Evolutionary conservation across 2,797 vertebrate genomes (phyloP), one percentile per base, ranked within the genome.

Genomic region (Rhinophrynus dorsalis): DNA sequence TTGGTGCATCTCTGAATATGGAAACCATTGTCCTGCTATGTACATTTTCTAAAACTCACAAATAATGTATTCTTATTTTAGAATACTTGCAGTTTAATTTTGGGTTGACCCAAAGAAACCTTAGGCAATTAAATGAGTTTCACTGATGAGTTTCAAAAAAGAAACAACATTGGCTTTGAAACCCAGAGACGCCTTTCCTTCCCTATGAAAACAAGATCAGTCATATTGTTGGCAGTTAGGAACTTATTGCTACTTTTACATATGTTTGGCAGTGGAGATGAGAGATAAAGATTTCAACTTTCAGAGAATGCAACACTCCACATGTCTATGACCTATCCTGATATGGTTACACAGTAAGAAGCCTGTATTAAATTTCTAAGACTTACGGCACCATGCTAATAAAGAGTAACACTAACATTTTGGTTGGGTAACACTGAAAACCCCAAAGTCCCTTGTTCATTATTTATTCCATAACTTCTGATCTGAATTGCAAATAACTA

Each of bases 331-430:
- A 32, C 13, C 6, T 29, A 1, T 33, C 47, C 10, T 11, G 8
- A 17, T 18, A 7, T 59, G 27, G n/a, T 10, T 32, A 48, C 44
- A 44, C 45, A 68, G 35, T 27, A 24, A 32, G 57, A 27, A 21
- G 27, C 17, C 6, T 23, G 44, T 20, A 29, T 60, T 38, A 68
- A 23, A 68, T 51, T 68, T 68, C 47, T 30, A 45, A 69, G 33
- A 26, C 18, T 30, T 60, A 45, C 35, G 8, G 56, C 26, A 33
- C 10, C 23, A 50, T 9, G 15, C 7, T 4, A 13, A 52, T 58
- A 15, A 20, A 68, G 27, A 44, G 55, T 44, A 54, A 24, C 27
- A 35, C 35, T 17, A 52, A 27, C n/a, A 60, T 27, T 17, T 12
- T 50, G 35, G 32, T 18, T 24, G 20, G 24, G 35, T 59, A 17